Base-by-base conservation (phyloP, 2,888 invertebrate species). In the Cantharis rustica region DNA sequence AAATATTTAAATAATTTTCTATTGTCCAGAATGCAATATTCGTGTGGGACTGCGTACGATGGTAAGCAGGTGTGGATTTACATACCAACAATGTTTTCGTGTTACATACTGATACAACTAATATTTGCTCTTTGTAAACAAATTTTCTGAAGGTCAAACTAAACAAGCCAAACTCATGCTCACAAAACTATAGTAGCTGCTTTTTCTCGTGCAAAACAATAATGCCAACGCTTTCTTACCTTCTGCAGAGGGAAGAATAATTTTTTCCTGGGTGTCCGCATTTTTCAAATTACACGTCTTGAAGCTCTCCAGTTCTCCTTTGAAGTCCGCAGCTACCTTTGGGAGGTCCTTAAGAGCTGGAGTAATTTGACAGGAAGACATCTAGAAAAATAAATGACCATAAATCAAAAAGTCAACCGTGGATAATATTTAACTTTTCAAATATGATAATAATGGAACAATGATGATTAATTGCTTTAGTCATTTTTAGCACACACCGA, bases 251-350 rank as follows among this genome's bases (percentile, higher is more conserved):
- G 98, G 98, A 84, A 98, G 91, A 79, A 97, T 92, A 77, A 96
- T 95, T 89, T 98, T 98, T 88, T 98, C 98, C 81, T 95, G 93
- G 75, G 97, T 97, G 84, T 94, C 94, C 10, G 96, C 95, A 86
- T 96, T 96, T 87, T 95, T 95, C 88, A 98, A 91, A 85, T 95
- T 94, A 85, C 93, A 93, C 78, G 95, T 92, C 89, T 96, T 95
- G 91, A 98, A 98, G 71, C 94, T 94, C 89, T 96, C 96, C 84
- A 98, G 91, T 90, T 97, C 96, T 87, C 93, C 95, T 89, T 97
- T 97, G 81, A 97, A 91, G 88, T 96, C 95, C 75, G 92, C 92
- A 82, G 95, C 95, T 81, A 97, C 96, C 91, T 96, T 96, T 82
- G 97, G 97, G 84, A 96, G 91, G 90, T 96, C 96, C 91, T 96